Evolutionary conservation across 2,113 vertebrate species (phyloP), one percentile per base, ranked within the genome.

Genomic region (Willisornis vidua): DNA sequence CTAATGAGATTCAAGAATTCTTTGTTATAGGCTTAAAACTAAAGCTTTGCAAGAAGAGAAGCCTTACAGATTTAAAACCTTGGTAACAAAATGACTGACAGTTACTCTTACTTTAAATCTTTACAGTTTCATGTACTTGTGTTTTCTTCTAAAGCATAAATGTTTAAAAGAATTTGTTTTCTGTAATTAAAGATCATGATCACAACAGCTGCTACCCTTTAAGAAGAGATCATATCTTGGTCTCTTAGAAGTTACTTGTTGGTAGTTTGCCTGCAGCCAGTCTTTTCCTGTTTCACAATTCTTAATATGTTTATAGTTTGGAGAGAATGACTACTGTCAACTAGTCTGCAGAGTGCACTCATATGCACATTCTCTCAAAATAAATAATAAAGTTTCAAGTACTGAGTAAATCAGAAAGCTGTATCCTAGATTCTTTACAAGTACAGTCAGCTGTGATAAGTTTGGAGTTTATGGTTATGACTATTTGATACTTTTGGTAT

Each of bases 231-330:
- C 59, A 59, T 85, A 9, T 85, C 55, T 87, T 90, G 90, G 59
- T 94, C 87, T 94, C 71, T 65, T 26, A 87, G 77, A 95, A 85
- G 66, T 89, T 94, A 37, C 46, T 83, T 66, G 48, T 77, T 78
- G 92, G 41, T 96, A 77, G 59, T 88, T 95, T 90, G 90, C 92
- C 90, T 90, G 59, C 46, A 90, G 87, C 78, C 62, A 91, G 74
- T 91, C 58, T 91, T 93, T 91, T 78, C 25, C 29, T 62, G 14
- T 85, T 94, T 90, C 82, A 52, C 85, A 77, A 78, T 88, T 83
- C 43, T 29, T 80, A 57, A 51, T 71, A 48, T 39, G 79, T 90
- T 93, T 92, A 57, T 67, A 65, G 45, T 90, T 80, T 49, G 29
- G 33, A 91, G 82, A 59, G 61, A 88, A 78, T 63, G 29, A 26